These are phyloP conservation scores for Simalia tracyae DNA, from an alignment of 2,797 vertebrate genomes.

Conservation along the genomic window DNA sequence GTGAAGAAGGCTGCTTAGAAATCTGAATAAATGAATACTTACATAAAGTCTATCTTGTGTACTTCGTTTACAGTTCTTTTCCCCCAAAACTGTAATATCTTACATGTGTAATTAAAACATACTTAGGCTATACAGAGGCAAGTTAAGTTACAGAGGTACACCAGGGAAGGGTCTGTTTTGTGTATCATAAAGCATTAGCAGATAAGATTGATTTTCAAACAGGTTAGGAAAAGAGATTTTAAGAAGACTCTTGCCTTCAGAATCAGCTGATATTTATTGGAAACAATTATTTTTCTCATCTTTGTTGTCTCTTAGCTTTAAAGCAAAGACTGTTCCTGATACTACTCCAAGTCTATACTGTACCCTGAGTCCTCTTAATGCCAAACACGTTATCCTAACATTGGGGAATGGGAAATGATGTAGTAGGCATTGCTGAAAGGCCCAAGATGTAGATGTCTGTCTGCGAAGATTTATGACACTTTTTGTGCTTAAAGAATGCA, in stretches of 20 bases:
- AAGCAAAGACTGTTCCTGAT: background rate
- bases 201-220: conserved; percentile 27
- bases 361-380: background rate
- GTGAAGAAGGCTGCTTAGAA: background rate
- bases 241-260: conserved; percentile 32
- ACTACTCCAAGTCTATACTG: background rate
- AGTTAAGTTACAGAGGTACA: background rate
- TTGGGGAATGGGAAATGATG: conserved; percentile 11
- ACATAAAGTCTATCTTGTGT: background rate
- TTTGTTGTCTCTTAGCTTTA: background rate
- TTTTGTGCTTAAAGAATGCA: conserved; percentile 20
- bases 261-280: background rate
- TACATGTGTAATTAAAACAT: rapidly evolving
- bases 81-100: background rate
- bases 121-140: background rate
- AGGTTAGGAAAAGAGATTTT: conserved; percentile 23
- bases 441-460: background rate
- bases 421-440: background rate
- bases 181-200: background rate
- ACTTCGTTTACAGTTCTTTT: background rate
- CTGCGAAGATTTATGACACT: background rate
- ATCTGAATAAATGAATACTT: background rate
- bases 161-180: background rate
- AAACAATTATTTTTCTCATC: background rate
- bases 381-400: background rate